phyloP scores from a whole-genome alignment of 2,888 invertebrate genomes.

The Coremacera marginata region DNA sequence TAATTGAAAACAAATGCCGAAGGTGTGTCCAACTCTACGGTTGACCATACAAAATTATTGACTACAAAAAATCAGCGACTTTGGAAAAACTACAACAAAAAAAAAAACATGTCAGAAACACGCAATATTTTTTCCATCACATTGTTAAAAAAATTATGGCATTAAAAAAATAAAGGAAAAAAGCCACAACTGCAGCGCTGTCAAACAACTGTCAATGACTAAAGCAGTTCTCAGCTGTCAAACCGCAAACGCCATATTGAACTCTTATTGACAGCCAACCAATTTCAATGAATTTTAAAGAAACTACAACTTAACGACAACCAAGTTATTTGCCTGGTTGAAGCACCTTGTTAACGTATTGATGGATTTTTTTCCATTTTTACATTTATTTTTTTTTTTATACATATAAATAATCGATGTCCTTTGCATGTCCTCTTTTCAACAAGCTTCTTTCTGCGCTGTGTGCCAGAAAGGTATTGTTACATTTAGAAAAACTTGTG shows the following conservation, averaged over 20 bases:
- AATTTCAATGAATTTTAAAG: neutral
- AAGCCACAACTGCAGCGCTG: neutral
- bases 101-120: neutral
- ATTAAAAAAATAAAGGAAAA: neutral
- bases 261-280: slow-evolving; percentile 4
- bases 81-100: neutral
- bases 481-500: neutral
- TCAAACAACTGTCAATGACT: slow-evolving; percentile 28
- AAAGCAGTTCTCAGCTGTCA: slow-evolving; percentile 32
- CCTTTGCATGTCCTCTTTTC: slow-evolving; percentile 23
- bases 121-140: slow-evolving; percentile 26
- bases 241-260: slow-evolving; percentile 31
- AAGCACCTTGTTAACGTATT: slow-evolving; percentile 31
- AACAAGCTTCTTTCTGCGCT: neutral
- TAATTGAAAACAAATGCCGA: slow-evolving; percentile 7
- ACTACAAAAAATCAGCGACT: slow-evolving; percentile 27
- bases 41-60: slow-evolving; percentile 26
- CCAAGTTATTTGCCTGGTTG: neutral
- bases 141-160: neutral
- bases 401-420: slow-evolving; percentile 17
- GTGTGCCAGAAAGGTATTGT: too few species aligned
- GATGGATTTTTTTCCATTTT: neutral
- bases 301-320: neutral
- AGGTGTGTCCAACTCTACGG: neutral
- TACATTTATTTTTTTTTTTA: neutral